Evolutionary conservation across 2,888 invertebrate genomes (phyloP).

Genomic region (Suillia variegata): DNA sequence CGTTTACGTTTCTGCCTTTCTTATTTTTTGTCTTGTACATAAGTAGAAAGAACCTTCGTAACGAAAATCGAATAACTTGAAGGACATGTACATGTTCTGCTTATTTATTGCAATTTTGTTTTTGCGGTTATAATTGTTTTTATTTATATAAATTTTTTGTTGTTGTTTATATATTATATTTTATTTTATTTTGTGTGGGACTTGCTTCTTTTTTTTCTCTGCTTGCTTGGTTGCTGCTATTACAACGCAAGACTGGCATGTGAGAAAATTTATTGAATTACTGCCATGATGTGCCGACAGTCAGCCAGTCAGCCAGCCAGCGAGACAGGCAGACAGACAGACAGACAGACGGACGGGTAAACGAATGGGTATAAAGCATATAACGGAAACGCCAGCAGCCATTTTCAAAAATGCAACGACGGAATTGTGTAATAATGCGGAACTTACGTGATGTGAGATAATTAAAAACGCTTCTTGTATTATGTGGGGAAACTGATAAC

Average conservation of each 20-base stretch:
- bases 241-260: too few species aligned
- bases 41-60: too few species aligned
- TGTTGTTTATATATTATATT: too few species aligned
- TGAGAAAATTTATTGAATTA: slow-evolving; percentile 1
- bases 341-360: too few species aligned
- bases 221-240: neutral
- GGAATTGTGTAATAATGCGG: slow-evolving; percentile 3
- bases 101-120: slow-evolving; percentile 7
- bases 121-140: slow-evolving; percentile 3
- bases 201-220: slow-evolving; percentile 1
- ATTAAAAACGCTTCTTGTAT: neutral
- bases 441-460: neutral
- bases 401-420: neutral
- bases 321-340: neutral
- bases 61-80: too few species aligned
- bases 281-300: neutral
- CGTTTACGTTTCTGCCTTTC: too few species aligned
- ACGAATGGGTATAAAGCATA: too few species aligned
- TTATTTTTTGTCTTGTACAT: too few species aligned
- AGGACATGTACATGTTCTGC: neutral
- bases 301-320: neutral
- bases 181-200: too few species aligned
- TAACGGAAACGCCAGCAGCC: neutral
- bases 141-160: neutral
- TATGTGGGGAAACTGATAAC: neutral